Conservation (phyloP, 1,140 invertebrate species). For the Brachionus paranguensis region DNA sequence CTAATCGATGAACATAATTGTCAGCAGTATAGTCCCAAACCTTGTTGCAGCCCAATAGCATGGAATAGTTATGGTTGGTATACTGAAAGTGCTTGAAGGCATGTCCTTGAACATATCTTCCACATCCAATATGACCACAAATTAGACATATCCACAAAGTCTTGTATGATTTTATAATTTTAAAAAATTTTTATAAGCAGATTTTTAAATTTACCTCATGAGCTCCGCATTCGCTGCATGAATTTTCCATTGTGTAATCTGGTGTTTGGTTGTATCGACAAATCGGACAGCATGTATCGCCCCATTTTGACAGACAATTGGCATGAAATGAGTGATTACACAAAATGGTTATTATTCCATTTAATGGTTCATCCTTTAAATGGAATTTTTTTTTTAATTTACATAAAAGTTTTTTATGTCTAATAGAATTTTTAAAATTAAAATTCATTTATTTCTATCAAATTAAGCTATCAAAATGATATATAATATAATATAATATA, state of each 20-base stretch:
- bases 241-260: conserved; percentile 69
- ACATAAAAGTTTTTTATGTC: background rate
- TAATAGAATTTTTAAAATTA: background rate
- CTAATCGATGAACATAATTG: conserved; percentile 91
- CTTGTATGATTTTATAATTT: conserved; percentile 49
- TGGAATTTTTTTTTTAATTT: conserved; percentile 38
- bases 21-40: conserved; percentile 98
- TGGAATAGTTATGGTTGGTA: conserved; percentile 91
- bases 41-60: conserved; percentile 83
- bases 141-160: conserved; percentile 97
- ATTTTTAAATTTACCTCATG: conserved; percentile 48
- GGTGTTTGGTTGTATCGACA: conserved; percentile 74
- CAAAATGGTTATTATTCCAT: conserved; percentile 90
- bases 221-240: conserved; percentile 74
- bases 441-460: too few relatives aligned
- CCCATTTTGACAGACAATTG: conserved; percentile 87
- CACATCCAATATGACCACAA: conserved; percentile 95
- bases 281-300: conserved; percentile 68
- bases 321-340: conserved; percentile 98
- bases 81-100: conserved; percentile 79
- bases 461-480: too few relatives aligned
- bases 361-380: conserved; percentile 85
- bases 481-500: too few relatives aligned
- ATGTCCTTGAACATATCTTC: conserved; percentile 69
- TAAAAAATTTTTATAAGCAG: conserved; percentile 40